Base-by-base conservation (phyloP, 2,888 invertebrate species). In the Hirtodrosophila cameraria region DNA sequence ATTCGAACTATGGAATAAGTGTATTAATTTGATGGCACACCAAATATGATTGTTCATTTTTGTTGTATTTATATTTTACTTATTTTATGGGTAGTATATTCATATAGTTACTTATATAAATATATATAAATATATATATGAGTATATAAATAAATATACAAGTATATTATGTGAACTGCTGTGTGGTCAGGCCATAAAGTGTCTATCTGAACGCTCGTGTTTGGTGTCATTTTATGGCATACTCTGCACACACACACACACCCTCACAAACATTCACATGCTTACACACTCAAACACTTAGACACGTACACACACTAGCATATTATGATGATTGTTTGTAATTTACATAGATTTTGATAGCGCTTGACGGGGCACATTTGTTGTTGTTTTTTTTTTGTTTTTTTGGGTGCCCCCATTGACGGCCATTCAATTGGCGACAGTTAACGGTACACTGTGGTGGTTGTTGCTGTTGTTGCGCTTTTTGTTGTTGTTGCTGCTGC, bases 331-430 rank as follows among this genome's bases (percentile, higher is more conserved):
- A 78, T 79, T 82, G 80, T 65, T 59, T 75, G 86, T 82, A 85
- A 85, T 80, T 80, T 85, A 85, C 86, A 80, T 80, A 75, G 83
- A 67, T 78, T 78, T 74, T 81, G 66, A 78, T 78, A 74, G 59
- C 61, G 64, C 58, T 58, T 59, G 72, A 57, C 42, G 59, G 49
- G 42, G 46, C 31, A 59, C 25, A 64, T 5, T 55, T 46, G 39
- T 31, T 13, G 27, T 33, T 46, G 20, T 42, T 25, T 46, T 43
- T 18, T 49, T 27, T 39, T 41, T 49, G 31, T 59, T 49, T 45
- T 60, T 64, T 63, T 61, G 31, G 61, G 55, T 39, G 62, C 49
- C 61, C 65, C 85, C 79, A 80, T 80, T 81, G 85, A 85, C 82
- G 54, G 62, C 58, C 68, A 54, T 54, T 68, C 68, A 74, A 76